Conservation (phyloP, 2,888 invertebrate species). For the Phaedon cochleariae region DNA sequence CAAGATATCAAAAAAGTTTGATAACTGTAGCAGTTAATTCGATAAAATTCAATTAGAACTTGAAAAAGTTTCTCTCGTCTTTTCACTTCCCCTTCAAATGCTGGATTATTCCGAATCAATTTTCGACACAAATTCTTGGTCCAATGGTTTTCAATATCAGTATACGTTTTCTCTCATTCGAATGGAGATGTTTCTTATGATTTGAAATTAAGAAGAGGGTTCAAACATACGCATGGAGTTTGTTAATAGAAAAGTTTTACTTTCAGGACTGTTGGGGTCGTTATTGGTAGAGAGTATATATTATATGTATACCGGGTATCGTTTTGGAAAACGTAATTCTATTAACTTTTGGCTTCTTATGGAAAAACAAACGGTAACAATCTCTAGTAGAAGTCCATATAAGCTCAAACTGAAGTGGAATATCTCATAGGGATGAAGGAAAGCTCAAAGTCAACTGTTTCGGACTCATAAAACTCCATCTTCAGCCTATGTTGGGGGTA, state of each 20-base stretch:
- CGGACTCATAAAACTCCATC: too few species aligned
- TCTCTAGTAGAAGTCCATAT: too few species aligned
- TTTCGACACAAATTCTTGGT: constrained; percentile 18
- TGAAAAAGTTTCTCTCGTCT: constrained; percentile 31
- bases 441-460: too few species aligned
- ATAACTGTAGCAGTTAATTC: constrained; percentile 38
- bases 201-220: not conserved
- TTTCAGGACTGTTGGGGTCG: not conserved
- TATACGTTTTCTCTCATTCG: not conserved
- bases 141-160: not conserved
- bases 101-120: constrained; percentile 27
- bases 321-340: too few species aligned
- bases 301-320: too few species aligned
- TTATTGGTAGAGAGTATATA: not conserved
- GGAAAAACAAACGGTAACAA: too few species aligned
- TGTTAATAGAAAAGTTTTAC: not conserved
- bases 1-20: constrained; percentile 34
- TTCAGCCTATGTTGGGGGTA: too few species aligned
- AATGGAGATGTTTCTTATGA: not conserved
- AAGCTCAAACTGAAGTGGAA: too few species aligned
- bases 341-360: too few species aligned
- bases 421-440: too few species aligned
- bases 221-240: not conserved
- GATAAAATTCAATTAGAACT: constrained; percentile 33
- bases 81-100: constrained; percentile 21